phyloP scores from a whole-genome alignment of 2,113 vertebrate genomes.

The Neodontobutis hainanensis region DNA sequence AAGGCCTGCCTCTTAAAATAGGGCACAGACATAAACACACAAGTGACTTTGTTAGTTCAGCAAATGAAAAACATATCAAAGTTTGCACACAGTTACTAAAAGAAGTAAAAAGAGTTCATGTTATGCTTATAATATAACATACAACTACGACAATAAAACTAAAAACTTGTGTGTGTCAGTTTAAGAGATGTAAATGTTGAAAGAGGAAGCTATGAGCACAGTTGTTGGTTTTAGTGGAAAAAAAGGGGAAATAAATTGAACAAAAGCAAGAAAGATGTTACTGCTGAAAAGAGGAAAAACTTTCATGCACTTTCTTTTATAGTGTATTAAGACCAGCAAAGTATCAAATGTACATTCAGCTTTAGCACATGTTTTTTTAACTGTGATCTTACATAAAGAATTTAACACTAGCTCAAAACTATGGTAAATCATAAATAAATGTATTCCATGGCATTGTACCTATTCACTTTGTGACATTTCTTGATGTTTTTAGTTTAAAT shows the following conservation, averaged over 20 bases:
- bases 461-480: too few species aligned
- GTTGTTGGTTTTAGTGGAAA: constrained; percentile 24
- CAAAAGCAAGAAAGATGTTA: constrained; percentile 7
- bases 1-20: background rate
- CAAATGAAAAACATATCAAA: too few species aligned
- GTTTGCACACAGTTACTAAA: too few species aligned
- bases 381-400: too few species aligned
- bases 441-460: too few species aligned
- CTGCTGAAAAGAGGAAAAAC: background rate
- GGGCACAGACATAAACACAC: background rate
- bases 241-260: constrained; percentile 37
- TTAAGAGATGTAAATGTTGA: constrained; percentile 1
- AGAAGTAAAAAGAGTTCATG: too few species aligned
- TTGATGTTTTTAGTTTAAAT: too few species aligned
- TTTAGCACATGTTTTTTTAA: background rate
- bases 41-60: background rate
- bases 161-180: too few species aligned
- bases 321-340: background rate
- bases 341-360: too few species aligned
- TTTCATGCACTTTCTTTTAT: background rate
- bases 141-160: too few species aligned
- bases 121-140: background rate
- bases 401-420: too few species aligned
- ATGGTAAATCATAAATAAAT: too few species aligned
- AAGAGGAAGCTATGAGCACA: constrained; percentile 28